A percentile compares a stretch with the other conserved stretches of the same genome.
These are phyloP conservation scores for Prunella himalayana DNA, from an alignment of 2,113 vertebrate genomes.

Conservation along the genomic window DNA sequence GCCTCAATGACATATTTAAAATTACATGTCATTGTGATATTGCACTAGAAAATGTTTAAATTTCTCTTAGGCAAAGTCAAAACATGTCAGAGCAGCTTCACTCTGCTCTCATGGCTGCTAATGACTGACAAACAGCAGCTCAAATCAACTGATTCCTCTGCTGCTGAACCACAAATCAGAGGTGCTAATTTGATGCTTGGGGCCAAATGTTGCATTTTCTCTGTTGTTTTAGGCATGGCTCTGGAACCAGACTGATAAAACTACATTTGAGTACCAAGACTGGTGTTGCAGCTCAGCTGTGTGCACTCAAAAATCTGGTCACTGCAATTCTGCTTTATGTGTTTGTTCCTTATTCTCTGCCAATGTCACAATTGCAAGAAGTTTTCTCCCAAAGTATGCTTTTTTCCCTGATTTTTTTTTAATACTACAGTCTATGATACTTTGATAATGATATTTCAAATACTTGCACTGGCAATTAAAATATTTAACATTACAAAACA, in stretches of 20 bases:
- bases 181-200: neutral
- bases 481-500: neutral
- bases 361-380: rapidly evolving
- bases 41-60: neutral
- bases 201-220: neutral
- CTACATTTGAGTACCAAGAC: neutral
- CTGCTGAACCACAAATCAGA: neutral
- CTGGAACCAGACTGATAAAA: neutral
- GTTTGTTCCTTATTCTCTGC: neutral
- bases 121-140: neutral
- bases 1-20: constrained; percentile 37
- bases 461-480: neutral
- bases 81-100: constrained; percentile 14
- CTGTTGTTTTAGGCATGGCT: neutral
- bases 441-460: neutral
- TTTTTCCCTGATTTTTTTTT: neutral
- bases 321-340: neutral
- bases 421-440: neutral
- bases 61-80: constrained; percentile 13
- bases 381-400: neutral
- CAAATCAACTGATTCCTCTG: neutral
- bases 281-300: neutral
- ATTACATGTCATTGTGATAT: constrained; percentile 19
- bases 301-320: neutral
- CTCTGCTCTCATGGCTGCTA: neutral